These are phyloP conservation scores for Holothuria scabra DNA, from an alignment of 53 echinoderm and acorn worm species.

Conservation along the genomic window DNA sequence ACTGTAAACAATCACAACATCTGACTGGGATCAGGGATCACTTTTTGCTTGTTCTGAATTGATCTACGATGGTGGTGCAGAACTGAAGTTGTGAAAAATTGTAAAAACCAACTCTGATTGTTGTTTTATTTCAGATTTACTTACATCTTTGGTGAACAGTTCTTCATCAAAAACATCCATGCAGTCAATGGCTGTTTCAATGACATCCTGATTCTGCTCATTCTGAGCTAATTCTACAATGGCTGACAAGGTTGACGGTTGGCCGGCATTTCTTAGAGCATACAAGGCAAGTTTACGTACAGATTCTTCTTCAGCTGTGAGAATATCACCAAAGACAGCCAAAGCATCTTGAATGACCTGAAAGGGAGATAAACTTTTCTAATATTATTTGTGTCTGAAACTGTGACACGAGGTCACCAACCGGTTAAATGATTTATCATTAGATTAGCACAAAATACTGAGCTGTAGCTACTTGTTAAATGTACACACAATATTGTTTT, in stretches of 20 bases:
- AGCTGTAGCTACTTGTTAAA: no score
- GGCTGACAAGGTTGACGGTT: slow-evolving; percentile 61
- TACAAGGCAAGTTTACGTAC: slow-evolving; percentile 73
- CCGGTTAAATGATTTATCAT: no score
- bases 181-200: slow-evolving; percentile 74
- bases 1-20: no score
- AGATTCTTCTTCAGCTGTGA: slow-evolving; percentile 66
- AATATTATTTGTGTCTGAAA: no score
- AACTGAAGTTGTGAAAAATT: no score
- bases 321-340: slow-evolving; percentile 67
- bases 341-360: slow-evolving; percentile 70
- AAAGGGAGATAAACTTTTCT: background rate
- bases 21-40: no score
- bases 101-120: no score
- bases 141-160: slow-evolving; percentile 80
- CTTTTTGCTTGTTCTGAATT: no score
- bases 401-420: no score
- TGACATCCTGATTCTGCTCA: slow-evolving; percentile 76
- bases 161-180: slow-evolving; percentile 74
- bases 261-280: slow-evolving; percentile 85
- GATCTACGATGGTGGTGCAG: no score
- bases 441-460: no score
- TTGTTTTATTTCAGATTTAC: background rate
- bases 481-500: no score
- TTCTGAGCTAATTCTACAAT: slow-evolving; percentile 61